Evolutionary conservation across 2,888 invertebrate genomes (phyloP), one percentile per base, ranked within the genome.

Genomic region (Hartigia nigra): DNA sequence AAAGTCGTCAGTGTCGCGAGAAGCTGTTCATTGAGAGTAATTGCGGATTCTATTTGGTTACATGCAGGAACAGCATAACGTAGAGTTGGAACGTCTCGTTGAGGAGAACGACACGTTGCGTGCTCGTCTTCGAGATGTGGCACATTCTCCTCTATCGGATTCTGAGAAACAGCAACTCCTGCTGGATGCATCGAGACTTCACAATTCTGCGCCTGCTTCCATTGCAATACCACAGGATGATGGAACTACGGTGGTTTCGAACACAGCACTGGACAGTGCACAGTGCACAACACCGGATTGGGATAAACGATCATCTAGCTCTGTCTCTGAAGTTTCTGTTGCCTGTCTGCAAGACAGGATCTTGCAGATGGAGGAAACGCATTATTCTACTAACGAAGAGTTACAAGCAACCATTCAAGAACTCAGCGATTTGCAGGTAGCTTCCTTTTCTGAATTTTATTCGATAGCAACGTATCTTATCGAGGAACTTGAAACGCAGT

Each of bases 401-500:
- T 93, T 98, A 9, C 98, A 98, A 92, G 98, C 98, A 0, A 98
- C 98, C 0, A 93, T 98, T 75, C 98, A 98, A 86, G 98, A 98
- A 92, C 92, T 98, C 82, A 96, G 97, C 12, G 98, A 98, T 91
- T 93, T 98, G 70, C 98, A 98, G 92, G 93, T 93, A 83, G 92
- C 91, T 93, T 74, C 91, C 92, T 78, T 55, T 23, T 55, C 2
- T 55, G 23, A 1, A 9, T 55, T 55, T 55, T 55, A 55, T 23
- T 23, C 9, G 9, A 9, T 23, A 5, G 23, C 9, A 55, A 55
- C 9, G 2, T 55, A 23, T 55, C 55, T 9, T 23, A 55, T 55
- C 23, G 23, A 55, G 23, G 23, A 23, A 55, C 23, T 55, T 23
- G 23, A 23, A 55, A 1, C 3, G 55, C 55, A 55, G 93, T 77